Evolutionary conservation across 2,797 vertebrate species (phyloP).

Genomic region (Taeniopygia guttata): DNA sequence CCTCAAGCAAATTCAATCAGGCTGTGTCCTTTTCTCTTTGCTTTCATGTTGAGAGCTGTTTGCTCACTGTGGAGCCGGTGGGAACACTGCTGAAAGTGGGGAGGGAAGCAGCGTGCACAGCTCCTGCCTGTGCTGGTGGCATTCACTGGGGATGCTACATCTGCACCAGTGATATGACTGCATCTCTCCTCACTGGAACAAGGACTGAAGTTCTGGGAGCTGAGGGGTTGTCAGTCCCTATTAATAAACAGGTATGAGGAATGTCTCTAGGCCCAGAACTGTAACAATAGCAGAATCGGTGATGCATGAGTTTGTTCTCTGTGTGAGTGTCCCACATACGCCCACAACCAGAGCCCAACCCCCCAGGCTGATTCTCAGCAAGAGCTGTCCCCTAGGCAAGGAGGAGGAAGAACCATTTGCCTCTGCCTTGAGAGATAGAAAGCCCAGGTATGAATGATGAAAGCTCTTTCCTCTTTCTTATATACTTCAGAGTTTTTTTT

Average conservation of each 20-base stretch:
- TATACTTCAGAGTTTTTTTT: not conserved
- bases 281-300: not conserved
- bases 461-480: not conserved
- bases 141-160: not conserved
- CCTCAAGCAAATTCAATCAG: constrained; percentile 21
- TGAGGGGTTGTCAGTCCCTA: not conserved
- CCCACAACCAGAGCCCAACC: not conserved
- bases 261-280: not conserved
- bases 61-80: not conserved
- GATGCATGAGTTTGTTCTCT: not conserved
- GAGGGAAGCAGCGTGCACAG: not conserved
- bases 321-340: rapidly evolving
- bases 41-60: constrained; percentile 21
- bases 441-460: not conserved
- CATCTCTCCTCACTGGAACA: not conserved
- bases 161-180: not conserved
- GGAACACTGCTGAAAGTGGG: not conserved
- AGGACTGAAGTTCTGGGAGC: not conserved
- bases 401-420: not conserved
- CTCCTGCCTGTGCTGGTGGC: not conserved
- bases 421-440: not conserved
- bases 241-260: not conserved
- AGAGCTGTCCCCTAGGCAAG: rapidly evolving
- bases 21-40: not conserved
- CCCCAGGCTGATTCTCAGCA: not conserved